Percentiles rank a stretch among this genome's conserved stretches.
These are phyloP conservation scores for Mesocentrotus franciscanus DNA, from an alignment of 53 echinoderm and acorn worm species.

Conservation along the genomic window DNA sequence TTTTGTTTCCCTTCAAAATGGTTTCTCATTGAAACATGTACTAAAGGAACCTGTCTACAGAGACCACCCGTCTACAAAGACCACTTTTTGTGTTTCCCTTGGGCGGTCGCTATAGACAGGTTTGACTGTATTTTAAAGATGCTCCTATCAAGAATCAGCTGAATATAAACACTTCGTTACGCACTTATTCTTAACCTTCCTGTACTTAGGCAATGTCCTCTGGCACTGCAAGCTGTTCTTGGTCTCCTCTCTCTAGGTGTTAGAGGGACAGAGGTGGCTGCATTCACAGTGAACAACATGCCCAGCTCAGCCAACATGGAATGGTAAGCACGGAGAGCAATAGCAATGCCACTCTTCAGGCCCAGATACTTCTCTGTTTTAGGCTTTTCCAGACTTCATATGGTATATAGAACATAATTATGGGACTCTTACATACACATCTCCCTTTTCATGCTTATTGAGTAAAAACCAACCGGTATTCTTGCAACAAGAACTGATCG, in stretches of 20 bases:
- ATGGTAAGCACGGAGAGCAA: slow-evolving; percentile 74
- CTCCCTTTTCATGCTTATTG: too few species aligned
- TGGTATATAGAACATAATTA: not conserved
- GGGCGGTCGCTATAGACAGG: too few species aligned
- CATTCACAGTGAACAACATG: slow-evolving; percentile 87
- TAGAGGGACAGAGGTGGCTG: slow-evolving; percentile 93
- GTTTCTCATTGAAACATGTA: too few species aligned
- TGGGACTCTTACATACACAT: too few species aligned
- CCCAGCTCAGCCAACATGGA: slow-evolving; percentile 86
- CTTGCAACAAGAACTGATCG: too few species aligned
- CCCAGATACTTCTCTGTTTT: not conserved
- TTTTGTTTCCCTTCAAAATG: too few species aligned
- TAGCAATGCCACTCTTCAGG: not conserved
- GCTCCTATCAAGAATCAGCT: not conserved
- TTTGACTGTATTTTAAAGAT: too few species aligned
- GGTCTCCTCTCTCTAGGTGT: slow-evolving; percentile 90
- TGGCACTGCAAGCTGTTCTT: slow-evolving; percentile 89
- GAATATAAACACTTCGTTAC: not conserved
- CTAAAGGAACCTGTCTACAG: too few species aligned
- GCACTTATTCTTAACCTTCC: not conserved
- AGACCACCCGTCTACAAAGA: too few species aligned
- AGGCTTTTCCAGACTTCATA: too few species aligned
- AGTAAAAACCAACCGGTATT: too few species aligned
- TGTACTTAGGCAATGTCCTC: slow-evolving; percentile 86
- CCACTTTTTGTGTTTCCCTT: too few species aligned